Evolutionary conservation across 2,888 invertebrate genomes (phyloP), one percentile per base, ranked within the genome.

Genomic region (Melitaea athalia): DNA sequence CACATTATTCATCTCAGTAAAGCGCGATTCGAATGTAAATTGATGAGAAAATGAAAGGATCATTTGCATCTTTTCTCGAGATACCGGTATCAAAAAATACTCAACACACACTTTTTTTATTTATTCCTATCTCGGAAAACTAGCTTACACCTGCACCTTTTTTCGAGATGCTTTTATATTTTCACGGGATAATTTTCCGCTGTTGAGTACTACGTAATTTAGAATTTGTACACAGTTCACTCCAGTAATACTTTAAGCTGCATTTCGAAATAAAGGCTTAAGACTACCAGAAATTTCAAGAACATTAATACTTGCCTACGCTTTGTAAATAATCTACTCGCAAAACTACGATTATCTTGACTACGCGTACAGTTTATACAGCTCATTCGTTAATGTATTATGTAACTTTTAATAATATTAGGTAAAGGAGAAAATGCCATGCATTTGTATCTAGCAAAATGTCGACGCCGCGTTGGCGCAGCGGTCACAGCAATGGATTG

Each of bases 21-120:
- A 63, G 62, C 59, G n/a, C 64, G 67, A 64, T 71, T 69, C 65
- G 61, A 71, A 67, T 64, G 57, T 60, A 69, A 69, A 59, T 62
- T 67, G 62, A 69, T 67, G 67, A 59, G 69, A 67, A 67, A 69
- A 67, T 64, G 43, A 69, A 61, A 61, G 17, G 59, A 59, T 70
- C 67, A 71, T 72, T 74, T 70, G 75, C 69, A 73, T 71, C 60
- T 73, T 67, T 68, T 67, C 71, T 64, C 61, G 63, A 60, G 14
- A 31, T 49, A 33, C 12, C 31, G 64, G 17, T 67, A 71, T 71
- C 69, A 71, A 69, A 71, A 71, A 69, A 63, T 62, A 64, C 53
- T 69, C 67, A 64, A 63, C 55, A 64, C 43, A 59, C 63, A 61
- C 59, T 57, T n/a, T n/a, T n/a, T n/a, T 59, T 49, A 52, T 52